Evolutionary conservation across 2,797 vertebrate genomes (phyloP).

Genomic region (Eulemur mongoz): DNA sequence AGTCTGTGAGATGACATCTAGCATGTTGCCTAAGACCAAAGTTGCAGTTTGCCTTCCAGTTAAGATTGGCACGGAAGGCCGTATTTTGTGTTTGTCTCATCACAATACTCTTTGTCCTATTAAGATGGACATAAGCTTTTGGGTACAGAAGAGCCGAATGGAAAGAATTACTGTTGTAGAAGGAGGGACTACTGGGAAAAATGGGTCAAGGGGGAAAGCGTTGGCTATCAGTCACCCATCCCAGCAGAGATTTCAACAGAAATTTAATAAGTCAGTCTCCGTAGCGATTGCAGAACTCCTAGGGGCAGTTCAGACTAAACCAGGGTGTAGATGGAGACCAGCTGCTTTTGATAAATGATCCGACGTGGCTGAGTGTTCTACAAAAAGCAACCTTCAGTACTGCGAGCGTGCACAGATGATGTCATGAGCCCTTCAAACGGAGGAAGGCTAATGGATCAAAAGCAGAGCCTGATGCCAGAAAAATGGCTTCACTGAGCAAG

Average conservation of each 20-base stretch:
- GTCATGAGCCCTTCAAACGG: constrained; percentile 42
- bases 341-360: constrained; percentile 64
- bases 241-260: constrained; percentile 57
- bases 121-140: neutral
- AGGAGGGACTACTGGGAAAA: constrained; percentile 7
- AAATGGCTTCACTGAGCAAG: neutral
- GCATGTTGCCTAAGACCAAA: neutral
- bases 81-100: neutral
- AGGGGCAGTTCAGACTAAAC: constrained; percentile 18
- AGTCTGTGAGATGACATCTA: neutral
- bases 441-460: constrained; percentile 66
- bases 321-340: constrained; percentile 39
- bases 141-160: neutral
- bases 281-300: constrained; percentile 16
- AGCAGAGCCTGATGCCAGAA: constrained; percentile 51
- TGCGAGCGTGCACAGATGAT: constrained; percentile 47
- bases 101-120: neutral
- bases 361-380: constrained; percentile 33
- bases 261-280: constrained; percentile 39
- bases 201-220: neutral
- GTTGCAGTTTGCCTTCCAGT: neutral
- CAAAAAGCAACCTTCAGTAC: constrained; percentile 46
- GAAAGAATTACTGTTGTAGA: constrained; percentile 49
- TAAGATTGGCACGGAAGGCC: neutral
- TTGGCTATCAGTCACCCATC: constrained; percentile 26